Evolutionary conservation across 2,888 invertebrate genomes (phyloP).

Genomic region (Ectemnius lituratus): DNA sequence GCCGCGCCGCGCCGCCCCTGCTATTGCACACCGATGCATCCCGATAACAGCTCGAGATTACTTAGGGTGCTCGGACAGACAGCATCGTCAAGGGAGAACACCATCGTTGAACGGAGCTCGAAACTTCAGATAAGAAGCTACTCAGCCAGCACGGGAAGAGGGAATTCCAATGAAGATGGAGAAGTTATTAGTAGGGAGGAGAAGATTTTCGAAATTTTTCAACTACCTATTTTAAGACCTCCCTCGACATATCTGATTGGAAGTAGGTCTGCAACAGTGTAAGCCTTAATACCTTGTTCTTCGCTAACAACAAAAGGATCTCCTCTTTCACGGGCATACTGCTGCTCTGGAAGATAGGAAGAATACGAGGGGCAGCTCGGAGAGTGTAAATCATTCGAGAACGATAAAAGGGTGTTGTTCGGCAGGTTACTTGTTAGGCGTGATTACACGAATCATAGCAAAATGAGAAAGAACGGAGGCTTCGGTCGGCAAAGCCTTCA

Average conservation of each 20-base stretch:
- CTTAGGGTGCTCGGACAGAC: constrained; percentile 20
- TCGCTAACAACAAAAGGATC: not conserved
- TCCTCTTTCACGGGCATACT: not conserved
- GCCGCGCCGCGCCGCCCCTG: constrained; percentile 33
- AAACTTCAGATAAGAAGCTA: too few species aligned
- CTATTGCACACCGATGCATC: constrained; percentile 56
- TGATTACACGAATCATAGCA: constrained; percentile 30
- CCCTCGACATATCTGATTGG: too few species aligned
- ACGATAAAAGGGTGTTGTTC: constrained; percentile 24
- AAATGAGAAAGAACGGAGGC: not conserved
- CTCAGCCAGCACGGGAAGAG: too few species aligned
- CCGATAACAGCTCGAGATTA: constrained; percentile 44
- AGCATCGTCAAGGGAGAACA: constrained; percentile 25
- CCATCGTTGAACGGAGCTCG: too few species aligned
- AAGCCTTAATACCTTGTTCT: too few species aligned
- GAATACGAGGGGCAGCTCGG: not conserved
- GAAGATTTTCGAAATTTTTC: too few species aligned
- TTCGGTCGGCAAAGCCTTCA: not conserved
- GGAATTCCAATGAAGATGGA: too few species aligned
- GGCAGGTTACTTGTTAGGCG: constrained; percentile 28
- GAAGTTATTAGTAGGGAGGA: too few species aligned
- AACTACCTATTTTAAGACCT: too few species aligned
- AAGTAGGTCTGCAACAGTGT: too few species aligned
- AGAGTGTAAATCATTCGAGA: constrained; percentile 26
- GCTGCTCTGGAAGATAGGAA: not conserved